Conservation (phyloP, 2,888 invertebrate species). For the Lycaena phlaeas region DNA sequence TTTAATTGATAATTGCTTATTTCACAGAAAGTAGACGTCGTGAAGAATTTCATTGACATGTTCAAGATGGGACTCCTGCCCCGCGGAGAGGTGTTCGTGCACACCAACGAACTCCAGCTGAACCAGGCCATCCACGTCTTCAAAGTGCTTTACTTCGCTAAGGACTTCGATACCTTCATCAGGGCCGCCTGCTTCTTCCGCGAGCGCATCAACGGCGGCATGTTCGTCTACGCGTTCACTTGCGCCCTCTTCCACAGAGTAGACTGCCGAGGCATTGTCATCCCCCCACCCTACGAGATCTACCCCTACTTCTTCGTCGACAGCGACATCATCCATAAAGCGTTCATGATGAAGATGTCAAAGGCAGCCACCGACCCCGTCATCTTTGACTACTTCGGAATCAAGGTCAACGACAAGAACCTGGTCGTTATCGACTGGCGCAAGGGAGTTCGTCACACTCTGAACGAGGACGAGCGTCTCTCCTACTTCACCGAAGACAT, state of each 20-base stretch:
- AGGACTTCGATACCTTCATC: constrained; percentile 79
- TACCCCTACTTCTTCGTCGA: constrained; percentile 84
- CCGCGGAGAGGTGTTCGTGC: constrained; percentile 73
- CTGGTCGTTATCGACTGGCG: constrained; percentile 79
- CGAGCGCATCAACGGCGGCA: constrained; percentile 79
- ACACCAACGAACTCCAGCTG: constrained; percentile 73
- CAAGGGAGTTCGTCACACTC: constrained; percentile 71
- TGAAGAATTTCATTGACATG: constrained; percentile 70
- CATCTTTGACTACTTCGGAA: constrained; percentile 65
- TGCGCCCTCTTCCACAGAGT: constrained; percentile 78
- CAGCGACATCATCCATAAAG: constrained; percentile 78
- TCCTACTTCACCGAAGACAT: constrained; percentile 85
- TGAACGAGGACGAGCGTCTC: constrained; percentile 75
- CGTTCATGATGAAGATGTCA: constrained; percentile 75
- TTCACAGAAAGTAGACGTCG: constrained; percentile 67
- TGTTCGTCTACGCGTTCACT: constrained; percentile 81
- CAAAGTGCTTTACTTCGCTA: constrained; percentile 77
- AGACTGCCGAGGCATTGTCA: constrained; percentile 76
- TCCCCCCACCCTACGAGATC: constrained; percentile 84
- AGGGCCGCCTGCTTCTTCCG: constrained; percentile 80
- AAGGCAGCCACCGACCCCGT: constrained; percentile 70
- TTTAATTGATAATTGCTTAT: constrained; percentile 3
- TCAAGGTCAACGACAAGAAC: constrained; percentile 63
- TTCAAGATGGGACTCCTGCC: constrained; percentile 75
- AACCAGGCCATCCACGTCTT: constrained; percentile 76